Evolutionary conservation across 2,888 invertebrate species (phyloP).

Genomic region (Pollenia labialis): DNA sequence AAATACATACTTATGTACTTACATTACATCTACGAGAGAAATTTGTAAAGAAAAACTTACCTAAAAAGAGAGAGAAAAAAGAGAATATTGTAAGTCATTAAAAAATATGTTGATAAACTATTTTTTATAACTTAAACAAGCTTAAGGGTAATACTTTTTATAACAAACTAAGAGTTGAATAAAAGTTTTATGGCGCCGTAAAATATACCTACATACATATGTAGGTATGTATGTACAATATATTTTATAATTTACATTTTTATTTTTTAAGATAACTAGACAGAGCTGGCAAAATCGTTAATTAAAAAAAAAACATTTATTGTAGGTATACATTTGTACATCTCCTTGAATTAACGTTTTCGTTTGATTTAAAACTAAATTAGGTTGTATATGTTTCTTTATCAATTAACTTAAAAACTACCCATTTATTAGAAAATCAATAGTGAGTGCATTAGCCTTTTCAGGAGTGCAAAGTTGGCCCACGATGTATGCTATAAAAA

Average conservation of each 20-base stretch:
- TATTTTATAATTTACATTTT: too few species aligned
- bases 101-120: background rate
- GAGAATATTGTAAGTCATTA: background rate
- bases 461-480: conserved; percentile 16
- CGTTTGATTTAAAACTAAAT: conserved; percentile 12
- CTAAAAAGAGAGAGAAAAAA: conserved; percentile 62
- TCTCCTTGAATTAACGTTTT: conserved; percentile 1
- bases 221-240: background rate
- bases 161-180: background rate
- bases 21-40: conserved; percentile 8
- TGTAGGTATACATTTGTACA: background rate
- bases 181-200: background rate
- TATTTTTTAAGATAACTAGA: too few species aligned
- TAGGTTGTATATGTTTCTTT: conserved; percentile 18
- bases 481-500: conserved; percentile 56
- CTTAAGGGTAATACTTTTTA: background rate
- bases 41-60: conserved; percentile 58
- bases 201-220: background rate
- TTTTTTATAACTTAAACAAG: background rate
- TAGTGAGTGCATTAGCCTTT: conserved; percentile 61
- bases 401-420: background rate
- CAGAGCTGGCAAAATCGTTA: too few species aligned
- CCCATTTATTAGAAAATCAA: conserved; percentile 55
- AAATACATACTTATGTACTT: conserved; percentile 19
- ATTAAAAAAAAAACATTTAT: too few species aligned